Evolutionary conservation across 2,888 invertebrate genomes (phyloP).

Genomic region (Autographa pulchrina): DNA sequence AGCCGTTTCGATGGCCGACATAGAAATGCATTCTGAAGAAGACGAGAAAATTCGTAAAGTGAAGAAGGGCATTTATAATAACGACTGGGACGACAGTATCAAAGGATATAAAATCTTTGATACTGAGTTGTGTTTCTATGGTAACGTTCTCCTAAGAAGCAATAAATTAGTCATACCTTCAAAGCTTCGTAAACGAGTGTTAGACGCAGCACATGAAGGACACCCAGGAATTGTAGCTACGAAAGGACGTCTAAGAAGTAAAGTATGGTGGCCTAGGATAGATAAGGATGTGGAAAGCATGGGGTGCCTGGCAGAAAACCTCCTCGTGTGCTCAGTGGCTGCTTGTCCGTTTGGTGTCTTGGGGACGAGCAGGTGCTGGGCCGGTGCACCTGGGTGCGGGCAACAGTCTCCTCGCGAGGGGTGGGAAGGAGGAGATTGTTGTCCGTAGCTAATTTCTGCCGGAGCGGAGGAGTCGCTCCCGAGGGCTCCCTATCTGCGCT

Average conservation of each 20-base stretch:
- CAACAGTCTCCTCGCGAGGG: too few relatives aligned
- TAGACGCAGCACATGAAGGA: slow-evolving; percentile 60
- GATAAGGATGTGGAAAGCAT: slow-evolving; percentile 60
- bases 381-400: too few relatives aligned
- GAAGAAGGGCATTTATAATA: slow-evolving; percentile 33
- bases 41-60: slow-evolving; percentile 22
- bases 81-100: slow-evolving; percentile 43
- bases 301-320: too few relatives aligned
- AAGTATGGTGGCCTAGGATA: slow-evolving; percentile 71
- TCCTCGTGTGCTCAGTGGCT: too few relatives aligned
- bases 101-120: slow-evolving; percentile 57
- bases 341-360: too few relatives aligned
- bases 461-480: too few relatives aligned
- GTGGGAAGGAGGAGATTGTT: too few relatives aligned
- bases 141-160: slow-evolving; percentile 49
- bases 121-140: slow-evolving; percentile 62
- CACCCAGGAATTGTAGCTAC: slow-evolving; percentile 70
- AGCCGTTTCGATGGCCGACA: not conserved
- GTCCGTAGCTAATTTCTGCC: too few relatives aligned
- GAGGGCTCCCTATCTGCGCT: too few relatives aligned
- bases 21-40: not conserved
- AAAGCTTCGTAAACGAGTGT: slow-evolving; percentile 28
- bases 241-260: slow-evolving; percentile 66
- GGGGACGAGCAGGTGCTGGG: too few relatives aligned
- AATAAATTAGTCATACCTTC: slow-evolving; percentile 50